These are phyloP conservation scores for Salticus scenicus DNA, from an alignment of 2,888 invertebrate genomes.

Conservation along the genomic window DNA sequence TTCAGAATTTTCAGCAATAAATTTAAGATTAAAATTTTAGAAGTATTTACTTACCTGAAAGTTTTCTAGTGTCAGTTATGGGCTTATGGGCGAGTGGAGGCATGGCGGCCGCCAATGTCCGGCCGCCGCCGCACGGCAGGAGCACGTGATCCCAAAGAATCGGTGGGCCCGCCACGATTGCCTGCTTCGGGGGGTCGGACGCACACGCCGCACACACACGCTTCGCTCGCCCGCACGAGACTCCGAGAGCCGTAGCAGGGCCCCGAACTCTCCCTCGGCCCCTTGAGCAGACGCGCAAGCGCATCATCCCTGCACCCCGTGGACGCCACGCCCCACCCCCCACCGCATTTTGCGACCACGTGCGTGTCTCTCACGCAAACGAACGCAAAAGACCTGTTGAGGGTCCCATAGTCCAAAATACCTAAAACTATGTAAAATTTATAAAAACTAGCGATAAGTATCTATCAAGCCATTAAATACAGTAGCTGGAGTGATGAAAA, in stretches of 20 bases:
- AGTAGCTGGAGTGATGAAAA: too few species aligned
- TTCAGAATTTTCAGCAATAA: too few species aligned
- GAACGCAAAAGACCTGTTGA: conserved; percentile 10
- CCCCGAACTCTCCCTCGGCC: not conserved
- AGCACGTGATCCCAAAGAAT: conserved; percentile 70
- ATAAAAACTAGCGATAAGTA: too few species aligned
- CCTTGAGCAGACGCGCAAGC: not conserved
- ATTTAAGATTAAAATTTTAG: too few species aligned
- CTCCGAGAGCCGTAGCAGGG: not conserved
- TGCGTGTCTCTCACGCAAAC: conserved; percentile 30
- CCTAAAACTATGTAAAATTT: too few species aligned
- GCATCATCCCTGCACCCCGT: not conserved
- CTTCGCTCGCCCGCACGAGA: conserved; percentile 3
- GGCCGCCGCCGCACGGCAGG: conserved; percentile 66
- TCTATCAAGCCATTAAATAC: too few species aligned
- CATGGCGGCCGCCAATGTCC: conserved; percentile 49
- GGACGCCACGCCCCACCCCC: not conserved
- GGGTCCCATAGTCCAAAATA: not conserved
- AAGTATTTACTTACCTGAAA: conserved; percentile 55
- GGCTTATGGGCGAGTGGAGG: conserved; percentile 56
- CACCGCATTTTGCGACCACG: conserved; percentile 23
- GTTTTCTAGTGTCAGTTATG: conserved; percentile 40
- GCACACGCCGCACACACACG: conserved; percentile 50
- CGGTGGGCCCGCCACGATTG: conserved; percentile 69
- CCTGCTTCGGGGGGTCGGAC: not conserved